These are phyloP conservation scores for Megathymus violae DNA, from an alignment of 1,140 invertebrate species.

Conservation along the genomic window DNA sequence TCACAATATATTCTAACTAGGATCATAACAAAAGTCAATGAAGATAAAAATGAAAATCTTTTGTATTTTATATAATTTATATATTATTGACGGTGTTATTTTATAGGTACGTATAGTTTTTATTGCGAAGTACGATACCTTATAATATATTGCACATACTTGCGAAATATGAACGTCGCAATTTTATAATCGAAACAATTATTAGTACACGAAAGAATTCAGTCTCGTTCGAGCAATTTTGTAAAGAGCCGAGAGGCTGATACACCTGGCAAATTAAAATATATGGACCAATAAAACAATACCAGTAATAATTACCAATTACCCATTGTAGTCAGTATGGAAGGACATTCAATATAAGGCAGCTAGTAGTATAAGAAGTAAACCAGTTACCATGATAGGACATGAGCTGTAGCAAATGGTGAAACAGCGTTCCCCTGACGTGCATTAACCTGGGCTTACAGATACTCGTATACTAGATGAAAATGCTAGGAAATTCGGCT, in stretches of 20 bases:
- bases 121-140: background rate
- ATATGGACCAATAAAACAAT: conserved; percentile 48
- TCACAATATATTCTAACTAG: too few relatives aligned
- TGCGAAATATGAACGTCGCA: conserved; percentile 6
- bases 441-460: conserved; percentile 25
- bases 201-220: conserved; percentile 36
- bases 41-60: too few relatives aligned
- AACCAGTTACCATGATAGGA: conserved; percentile 41
- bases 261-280: conserved; percentile 51
- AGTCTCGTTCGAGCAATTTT: conserved; percentile 40
- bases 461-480: conserved; percentile 18
- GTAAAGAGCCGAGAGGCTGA: conserved; percentile 24
- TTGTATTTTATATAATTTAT: too few relatives aligned
- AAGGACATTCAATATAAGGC: conserved; percentile 22
- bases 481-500: conserved; percentile 9
- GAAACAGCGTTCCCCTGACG: conserved; percentile 31
- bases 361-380: conserved; percentile 29
- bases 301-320: conserved; percentile 38
- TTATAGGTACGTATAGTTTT: too few relatives aligned
- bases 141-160: background rate
- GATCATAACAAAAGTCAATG: too few relatives aligned
- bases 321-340: conserved; percentile 39
- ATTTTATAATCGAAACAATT: conserved; percentile 26
- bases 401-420: conserved; percentile 34
- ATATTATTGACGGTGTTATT: too few relatives aligned